Base-by-base conservation (phyloP, 2,888 invertebrate genomes). In the Stratiomys singularior region DNA sequence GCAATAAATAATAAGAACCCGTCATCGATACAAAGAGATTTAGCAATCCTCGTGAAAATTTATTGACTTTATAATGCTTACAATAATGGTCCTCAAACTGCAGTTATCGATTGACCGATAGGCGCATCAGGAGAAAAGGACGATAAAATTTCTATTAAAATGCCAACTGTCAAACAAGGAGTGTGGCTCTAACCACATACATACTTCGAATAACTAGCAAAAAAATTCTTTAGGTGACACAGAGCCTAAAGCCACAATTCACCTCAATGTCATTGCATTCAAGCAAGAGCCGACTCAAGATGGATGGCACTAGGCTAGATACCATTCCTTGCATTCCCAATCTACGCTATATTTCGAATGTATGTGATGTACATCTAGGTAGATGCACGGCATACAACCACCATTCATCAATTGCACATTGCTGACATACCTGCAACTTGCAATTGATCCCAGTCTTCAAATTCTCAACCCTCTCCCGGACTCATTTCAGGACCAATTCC, bases 91-190 rank as follows among this genome's bases (percentile, higher is more conserved):
- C 37, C 37, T 37, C 37, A 3, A 37, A 37, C 9, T 37, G 37
- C 37, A 37, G 5, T 5, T 3, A 37, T 37, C 37, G 37, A 37
- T 5, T 37, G 5, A 52, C 15, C 15, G 52, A 4, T 4, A 52
- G 4, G 15, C 4, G 18, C 52, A 52, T 4, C 2, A 4, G 2
- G 52, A 15, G 52, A 4, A 52, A 52, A 15, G 52, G 3, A 13
- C 15, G 9, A 23, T 13, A 11, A 9, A 46, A 47, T 69, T 69
- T 21, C 69, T 47, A 46, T 69, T 69, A 47, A 72, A 52, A 72
- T 72, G 27, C 71, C 71, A 56, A 56, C 56, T 72, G 71, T 72
- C 71, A 52, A n/a, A 7, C 13, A 28, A 28, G 56, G 71, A 18
- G n/a, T 4, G 4, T 52, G 4, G 3, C 52, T n/a, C 15, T 52